Evolutionary conservation across 2,888 invertebrate genomes (phyloP), one percentile per base, ranked within the genome.

Genomic region (Trachelus troglodyta): DNA sequence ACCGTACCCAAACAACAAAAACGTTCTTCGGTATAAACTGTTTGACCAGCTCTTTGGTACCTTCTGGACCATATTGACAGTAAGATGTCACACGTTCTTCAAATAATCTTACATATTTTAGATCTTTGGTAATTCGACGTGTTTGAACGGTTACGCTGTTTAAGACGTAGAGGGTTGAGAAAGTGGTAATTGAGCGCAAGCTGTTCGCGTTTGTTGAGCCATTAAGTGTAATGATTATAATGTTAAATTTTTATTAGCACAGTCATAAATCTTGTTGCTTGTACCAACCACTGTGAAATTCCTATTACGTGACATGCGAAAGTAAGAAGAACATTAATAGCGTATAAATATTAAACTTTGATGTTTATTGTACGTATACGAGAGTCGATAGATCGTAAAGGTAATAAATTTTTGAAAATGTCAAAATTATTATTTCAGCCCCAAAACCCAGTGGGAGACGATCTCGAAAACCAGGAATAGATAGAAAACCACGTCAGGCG

Each of bases 401-500:
- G 3, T 35, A 35, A 31, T 69, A 30, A 33, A 30, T 69, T 33
- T 15, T 12, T 6, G 1, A 34, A 34, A 78, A 34, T 78, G 12
- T 34, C 68, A 69, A 34, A 23, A 68, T 35, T 31, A 34, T 40
- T 74, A 37, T 92, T 93, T 69, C 92, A 97, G 97, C 95, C 85
- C 96, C 97, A 34, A 97, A 97, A 92, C 95, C 95, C 82, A 94
- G 94, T 83, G 96, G 94, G 76, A 94, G 98, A 87, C 93, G 98
- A 85, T 95, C 96, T 0, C 93, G 98, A 37, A 96, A 98, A 89
- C 96, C 97, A 0, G 97, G 97, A 0, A 94, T 97, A 23, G 98
- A 99, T 89, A 93, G 99, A 15, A 99, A 99, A 90, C 99, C 98
- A 0, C 93, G 99, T 3, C 99, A 99, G 92, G 98, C 98, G 0